Percentiles rank a stretch among this genome's conserved stretches.
phyloP scores from a whole-genome alignment of 2,797 vertebrate genomes.

The Chrosomus eos region DNA sequence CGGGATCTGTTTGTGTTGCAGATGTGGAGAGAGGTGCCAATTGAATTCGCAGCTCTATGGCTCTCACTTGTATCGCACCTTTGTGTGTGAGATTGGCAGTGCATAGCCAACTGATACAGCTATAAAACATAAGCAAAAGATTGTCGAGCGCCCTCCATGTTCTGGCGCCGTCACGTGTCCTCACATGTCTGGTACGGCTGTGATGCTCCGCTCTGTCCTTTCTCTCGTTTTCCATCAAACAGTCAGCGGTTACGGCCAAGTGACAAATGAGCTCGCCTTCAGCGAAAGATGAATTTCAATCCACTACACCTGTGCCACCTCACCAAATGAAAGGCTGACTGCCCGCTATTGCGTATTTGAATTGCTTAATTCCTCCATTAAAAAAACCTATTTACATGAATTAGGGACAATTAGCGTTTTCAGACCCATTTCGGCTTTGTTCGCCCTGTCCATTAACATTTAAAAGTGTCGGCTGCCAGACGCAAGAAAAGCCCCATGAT shows the following conservation, averaged over 20 bases:
- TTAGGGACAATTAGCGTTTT: constrained; percentile 87
- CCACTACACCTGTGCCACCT: constrained; percentile 82
- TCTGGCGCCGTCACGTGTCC: constrained; percentile 49
- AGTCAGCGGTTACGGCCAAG: constrained; percentile 73
- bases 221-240: constrained; percentile 69
- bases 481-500: constrained; percentile 81
- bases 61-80: constrained; percentile 30
- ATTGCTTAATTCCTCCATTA: constrained; percentile 86
- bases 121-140: constrained; percentile 40
- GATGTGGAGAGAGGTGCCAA: constrained; percentile 44
- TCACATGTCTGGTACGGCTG: constrained; percentile 2
- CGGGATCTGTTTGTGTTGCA: constrained; percentile 30
- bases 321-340: constrained; percentile 83
- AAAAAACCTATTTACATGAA: constrained; percentile 85
- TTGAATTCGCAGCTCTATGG: constrained; percentile 41
- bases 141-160: constrained; percentile 27
- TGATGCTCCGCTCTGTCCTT: constrained; percentile 60
- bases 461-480: constrained; percentile 90
- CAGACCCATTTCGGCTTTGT: constrained; percentile 86
- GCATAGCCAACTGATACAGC: constrained; percentile 28
- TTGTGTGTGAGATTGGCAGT: constrained; percentile 29
- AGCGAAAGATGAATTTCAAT: constrained; percentile 83
- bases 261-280: constrained; percentile 80
- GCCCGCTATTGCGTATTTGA: constrained; percentile 82
- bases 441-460: constrained; percentile 88